Conservation (phyloP, 2,888 invertebrate genomes). For the Eutolmus rufibarbis region DNA sequence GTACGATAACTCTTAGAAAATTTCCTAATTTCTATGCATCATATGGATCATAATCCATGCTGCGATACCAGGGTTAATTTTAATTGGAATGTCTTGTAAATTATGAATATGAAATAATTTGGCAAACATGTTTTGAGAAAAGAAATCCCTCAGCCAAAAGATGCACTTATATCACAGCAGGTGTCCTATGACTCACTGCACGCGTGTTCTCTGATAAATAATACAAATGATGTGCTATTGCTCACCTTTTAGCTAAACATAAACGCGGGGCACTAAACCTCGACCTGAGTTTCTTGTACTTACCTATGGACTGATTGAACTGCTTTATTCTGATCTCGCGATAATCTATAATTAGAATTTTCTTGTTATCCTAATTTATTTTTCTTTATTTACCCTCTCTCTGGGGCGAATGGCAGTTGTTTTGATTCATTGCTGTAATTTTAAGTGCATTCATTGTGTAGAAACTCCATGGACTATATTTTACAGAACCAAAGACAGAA, state of each 20-base stretch:
- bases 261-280: neutral
- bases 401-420: neutral
- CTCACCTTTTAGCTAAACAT: constrained; percentile 17
- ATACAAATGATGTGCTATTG: neutral
- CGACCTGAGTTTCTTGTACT: neutral
- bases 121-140: neutral
- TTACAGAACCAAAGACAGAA: neutral
- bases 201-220: neutral
- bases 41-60: neutral
- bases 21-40: neutral
- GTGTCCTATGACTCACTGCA: neutral
- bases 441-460: neutral
- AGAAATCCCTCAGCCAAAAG: neutral
- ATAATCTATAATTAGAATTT: neutral
- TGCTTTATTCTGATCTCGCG: neutral
- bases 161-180: neutral
- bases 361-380: neutral
- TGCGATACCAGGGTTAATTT: neutral
- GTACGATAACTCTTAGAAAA: neutral
- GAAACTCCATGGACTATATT: neutral
- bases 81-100: neutral
- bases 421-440: neutral
- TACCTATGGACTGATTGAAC: constrained; percentile 6
- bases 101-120: neutral
- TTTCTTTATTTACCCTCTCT: neutral